Percentiles rank a stretch among this genome's conserved stretches.
Conservation (phyloP, 2,888 invertebrate species). For the Amphimallon solstitiale region DNA sequence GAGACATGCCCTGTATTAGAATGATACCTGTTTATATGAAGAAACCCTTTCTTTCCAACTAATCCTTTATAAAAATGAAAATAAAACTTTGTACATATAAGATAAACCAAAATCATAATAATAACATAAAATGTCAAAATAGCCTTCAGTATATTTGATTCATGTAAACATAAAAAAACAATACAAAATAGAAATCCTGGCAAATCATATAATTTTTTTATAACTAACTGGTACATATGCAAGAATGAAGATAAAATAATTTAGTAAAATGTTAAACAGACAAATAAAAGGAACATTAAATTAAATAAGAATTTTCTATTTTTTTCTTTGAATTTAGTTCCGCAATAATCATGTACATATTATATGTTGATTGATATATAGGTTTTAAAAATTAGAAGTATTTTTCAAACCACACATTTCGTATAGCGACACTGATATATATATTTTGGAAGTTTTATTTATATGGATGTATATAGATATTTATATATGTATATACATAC, state of each 20-base stretch:
- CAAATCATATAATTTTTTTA: conserved; percentile 34
- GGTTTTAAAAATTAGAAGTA: background rate
- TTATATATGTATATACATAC: conserved; percentile 1
- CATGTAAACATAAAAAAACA: conserved; percentile 36
- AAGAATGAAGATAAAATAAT: conserved; percentile 35
- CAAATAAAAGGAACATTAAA: background rate
- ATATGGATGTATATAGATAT: background rate
- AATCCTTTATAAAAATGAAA: background rate
- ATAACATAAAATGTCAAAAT: conserved; percentile 31
- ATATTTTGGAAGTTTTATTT: too few species aligned
- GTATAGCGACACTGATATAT: background rate
- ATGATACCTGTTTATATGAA: too few species aligned
- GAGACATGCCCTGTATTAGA: too few species aligned
- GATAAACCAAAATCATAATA: conserved; percentile 5
- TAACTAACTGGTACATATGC: conserved; percentile 30
- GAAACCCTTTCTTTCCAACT: background rate
- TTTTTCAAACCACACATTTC: background rate
- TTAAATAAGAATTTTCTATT: background rate
- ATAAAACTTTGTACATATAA: conserved; percentile 9
- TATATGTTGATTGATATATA: background rate
- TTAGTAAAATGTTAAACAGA: conserved; percentile 7
- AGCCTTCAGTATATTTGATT: conserved; percentile 35
- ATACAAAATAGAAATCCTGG: conserved; percentile 36
- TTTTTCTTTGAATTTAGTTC: background rate
- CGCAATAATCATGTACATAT: background rate